A percentile compares a stretch with the other conserved stretches of the same genome.
Conservation (phyloP, 2,888 invertebrate species). For the Cantharis nigra region DNA sequence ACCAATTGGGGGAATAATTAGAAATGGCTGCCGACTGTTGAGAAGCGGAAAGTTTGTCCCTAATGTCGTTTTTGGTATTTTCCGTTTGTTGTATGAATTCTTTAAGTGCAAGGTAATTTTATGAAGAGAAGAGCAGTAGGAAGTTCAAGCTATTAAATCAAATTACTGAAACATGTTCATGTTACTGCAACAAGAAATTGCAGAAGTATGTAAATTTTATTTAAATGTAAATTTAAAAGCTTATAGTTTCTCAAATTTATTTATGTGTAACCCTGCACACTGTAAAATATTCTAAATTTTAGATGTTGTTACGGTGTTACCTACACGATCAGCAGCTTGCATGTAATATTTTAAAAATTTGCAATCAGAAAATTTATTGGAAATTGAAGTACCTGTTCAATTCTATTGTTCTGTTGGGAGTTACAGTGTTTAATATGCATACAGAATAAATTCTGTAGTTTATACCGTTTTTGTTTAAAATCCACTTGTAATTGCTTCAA, state of each 20-base stretch:
- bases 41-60: neutral
- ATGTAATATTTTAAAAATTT: neutral
- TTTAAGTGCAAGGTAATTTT: neutral
- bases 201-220: constrained; percentile 21
- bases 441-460: neutral
- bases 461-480: neutral
- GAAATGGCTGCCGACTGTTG: neutral
- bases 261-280: constrained; percentile 22
- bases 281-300: constrained; percentile 16
- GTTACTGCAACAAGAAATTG: neutral
- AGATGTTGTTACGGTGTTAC: neutral
- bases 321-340: neutral
- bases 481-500: neutral
- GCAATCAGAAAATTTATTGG: neutral
- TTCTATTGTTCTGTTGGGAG: neutral
- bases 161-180: neutral
- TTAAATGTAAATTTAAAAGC: constrained; percentile 25
- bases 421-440: neutral
- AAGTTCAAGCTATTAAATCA: neutral
- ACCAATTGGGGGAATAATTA: neutral
- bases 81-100: neutral
- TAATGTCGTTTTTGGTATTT: neutral
- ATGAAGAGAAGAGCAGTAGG: neutral
- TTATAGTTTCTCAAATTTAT: constrained; percentile 22
- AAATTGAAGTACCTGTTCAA: neutral